phyloP scores from a whole-genome alignment of 2,113 vertebrate species.

The Merops nubicus region DNA sequence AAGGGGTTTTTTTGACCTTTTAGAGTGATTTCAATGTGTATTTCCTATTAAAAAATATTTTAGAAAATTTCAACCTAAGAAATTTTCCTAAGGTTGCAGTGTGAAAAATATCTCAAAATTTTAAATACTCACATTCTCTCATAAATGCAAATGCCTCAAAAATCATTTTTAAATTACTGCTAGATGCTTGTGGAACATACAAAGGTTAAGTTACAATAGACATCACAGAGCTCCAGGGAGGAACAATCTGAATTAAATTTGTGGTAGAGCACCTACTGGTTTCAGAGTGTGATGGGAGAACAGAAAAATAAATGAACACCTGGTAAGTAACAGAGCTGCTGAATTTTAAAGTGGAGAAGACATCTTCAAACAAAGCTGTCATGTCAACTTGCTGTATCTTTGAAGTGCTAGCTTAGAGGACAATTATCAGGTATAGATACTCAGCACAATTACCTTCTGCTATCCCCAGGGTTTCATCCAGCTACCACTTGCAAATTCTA shows the following conservation, averaged over 20 bases:
- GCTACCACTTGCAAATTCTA: background rate
- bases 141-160: background rate
- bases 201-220: background rate
- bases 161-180: background rate
- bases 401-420: background rate
- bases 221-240: background rate
- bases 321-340: background rate
- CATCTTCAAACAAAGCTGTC: background rate
- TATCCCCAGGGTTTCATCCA: background rate
- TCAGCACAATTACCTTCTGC: background rate
- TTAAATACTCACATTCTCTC: background rate
- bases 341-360: background rate
- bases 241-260: background rate
- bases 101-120: background rate
- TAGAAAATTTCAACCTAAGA: background rate
- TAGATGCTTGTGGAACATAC: background rate
- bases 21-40: background rate
- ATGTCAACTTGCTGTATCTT: background rate
- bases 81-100: background rate
- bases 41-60: background rate
- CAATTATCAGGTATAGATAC: background rate
- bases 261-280: background rate
- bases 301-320: background rate
- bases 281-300: background rate
- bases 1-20: background rate